Base-by-base conservation (phyloP, 2,888 invertebrate species). In the Rhagonycha lutea region DNA sequence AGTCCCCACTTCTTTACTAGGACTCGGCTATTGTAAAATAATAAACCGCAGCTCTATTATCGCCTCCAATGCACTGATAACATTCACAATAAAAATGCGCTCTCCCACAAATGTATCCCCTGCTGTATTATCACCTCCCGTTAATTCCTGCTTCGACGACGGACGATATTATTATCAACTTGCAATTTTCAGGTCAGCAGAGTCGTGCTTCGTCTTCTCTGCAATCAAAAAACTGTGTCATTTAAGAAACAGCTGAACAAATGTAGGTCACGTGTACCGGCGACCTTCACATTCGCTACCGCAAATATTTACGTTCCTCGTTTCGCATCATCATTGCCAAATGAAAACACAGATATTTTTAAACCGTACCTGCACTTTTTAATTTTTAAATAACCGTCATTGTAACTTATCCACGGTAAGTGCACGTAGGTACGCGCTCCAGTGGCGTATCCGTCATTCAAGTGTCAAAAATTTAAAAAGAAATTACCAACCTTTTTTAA, bases 261-360 rank as follows among this genome's bases (percentile, higher is more conserved):
- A 74, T 74, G 74, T 74, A 72, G 69, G 74, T 77, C 78, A 79
- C 79, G 79, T 79, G 78, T 74, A 68, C 75, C 77, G 68, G 61
- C 76, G 79, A 76, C 79, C 79, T 79, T 79, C 78, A 71, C 76
- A 78, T 76, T 73, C 70, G 74, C 75, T 72, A 72, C 77, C 77
- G 69, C 77, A 74, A 77, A 74, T 74, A 74, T 77, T 77, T 77
- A 76, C 76, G 73, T 76, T 76, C 24, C 61, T 68, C 29, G 62
- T 68, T 70, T 73, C 68, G 73, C 70, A 76, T 73, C 73, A 69
- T 76, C 76, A 68, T 76, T 62, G 26, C 70, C 68, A 61, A 76
- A 76, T 76, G 72, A 72, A 74, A 47, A 69, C 68, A 68, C 68
- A 63, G 61, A 61, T 75, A 75, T 75, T 75, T 75, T 71, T 75